phyloP scores from a whole-genome alignment of 2,113 vertebrate species.

The Kryptolebias marmoratus region DNA sequence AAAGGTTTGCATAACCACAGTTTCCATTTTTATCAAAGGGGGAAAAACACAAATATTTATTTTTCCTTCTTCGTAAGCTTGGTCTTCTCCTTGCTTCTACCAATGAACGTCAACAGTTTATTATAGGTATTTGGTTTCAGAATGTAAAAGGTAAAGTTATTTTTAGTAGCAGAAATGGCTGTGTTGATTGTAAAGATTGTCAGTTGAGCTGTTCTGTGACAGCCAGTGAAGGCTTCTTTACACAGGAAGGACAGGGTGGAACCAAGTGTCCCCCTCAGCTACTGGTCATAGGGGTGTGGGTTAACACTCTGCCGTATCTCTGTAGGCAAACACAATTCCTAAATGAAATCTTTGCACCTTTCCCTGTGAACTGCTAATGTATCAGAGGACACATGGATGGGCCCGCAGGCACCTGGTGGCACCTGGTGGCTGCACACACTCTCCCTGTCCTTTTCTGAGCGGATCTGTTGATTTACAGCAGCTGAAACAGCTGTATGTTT shows the following conservation, averaged over 20 bases:
- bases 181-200: too few species aligned
- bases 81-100: too few species aligned
- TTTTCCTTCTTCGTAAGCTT: too few species aligned
- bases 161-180: too few species aligned
- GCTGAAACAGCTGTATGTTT: slow-evolving; percentile 10
- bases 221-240: slow-evolving; percentile 73
- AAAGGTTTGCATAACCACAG: too few species aligned
- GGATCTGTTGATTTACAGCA: slow-evolving; percentile 14
- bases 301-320: slow-evolving; percentile 2
- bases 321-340: slow-evolving; percentile 3
- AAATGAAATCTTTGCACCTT: background rate
- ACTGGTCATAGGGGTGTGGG: slow-evolving; percentile 11
- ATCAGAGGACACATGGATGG: background rate
- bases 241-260: slow-evolving; percentile 29
- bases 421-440: background rate
- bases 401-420: background rate
- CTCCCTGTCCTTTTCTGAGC: slow-evolving; percentile 4
- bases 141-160: too few species aligned
- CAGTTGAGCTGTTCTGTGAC: slow-evolving; percentile 56
- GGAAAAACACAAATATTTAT: too few species aligned
- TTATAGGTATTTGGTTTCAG: too few species aligned
- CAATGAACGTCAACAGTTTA: too few species aligned
- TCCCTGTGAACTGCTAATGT: too few species aligned
- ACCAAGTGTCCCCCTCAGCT: slow-evolving; percentile 11
- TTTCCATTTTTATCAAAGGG: too few species aligned